These are phyloP conservation scores for Umimayanthus chanpuru DNA, from an alignment of 92 coral and sea anemone genomes.

Conservation along the genomic window DNA sequence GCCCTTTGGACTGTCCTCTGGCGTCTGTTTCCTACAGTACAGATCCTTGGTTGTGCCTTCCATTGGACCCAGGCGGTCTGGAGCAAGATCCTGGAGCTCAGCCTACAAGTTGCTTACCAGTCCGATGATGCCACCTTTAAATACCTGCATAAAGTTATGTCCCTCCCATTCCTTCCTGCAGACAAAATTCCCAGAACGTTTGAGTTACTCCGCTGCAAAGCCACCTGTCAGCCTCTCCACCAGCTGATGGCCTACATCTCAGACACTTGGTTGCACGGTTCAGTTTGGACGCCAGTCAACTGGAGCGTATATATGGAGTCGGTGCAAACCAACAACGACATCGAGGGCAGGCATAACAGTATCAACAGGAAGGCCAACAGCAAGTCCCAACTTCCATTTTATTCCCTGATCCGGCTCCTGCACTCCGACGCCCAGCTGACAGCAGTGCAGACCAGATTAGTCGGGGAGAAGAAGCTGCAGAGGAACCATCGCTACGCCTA, in stretches of 20 bases:
- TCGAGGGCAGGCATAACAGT: no score
- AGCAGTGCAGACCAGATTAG: no score
- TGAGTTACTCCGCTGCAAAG: not conserved
- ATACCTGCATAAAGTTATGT: not conserved
- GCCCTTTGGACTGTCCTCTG: not conserved
- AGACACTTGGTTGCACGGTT: constrained; percentile 7
- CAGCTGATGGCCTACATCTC: not conserved
- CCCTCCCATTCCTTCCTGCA: not conserved
- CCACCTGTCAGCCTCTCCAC: not conserved
- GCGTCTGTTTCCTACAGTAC: not conserved
- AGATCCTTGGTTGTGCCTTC: not conserved
- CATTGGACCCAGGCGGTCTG: constrained; percentile 3
- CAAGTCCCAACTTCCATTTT: no score
- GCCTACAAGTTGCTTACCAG: not conserved
- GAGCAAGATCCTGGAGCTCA: constrained; percentile 1
- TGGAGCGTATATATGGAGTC: constrained; percentile 19
- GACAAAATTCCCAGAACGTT: not conserved
- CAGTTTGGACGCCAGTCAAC: constrained; percentile 7
- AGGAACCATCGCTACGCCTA: not conserved
- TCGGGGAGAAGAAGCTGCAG: not conserved
- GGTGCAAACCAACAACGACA: no score
- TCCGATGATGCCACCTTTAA: not conserved
- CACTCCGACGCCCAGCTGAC: no score
- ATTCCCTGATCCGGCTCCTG: no score
- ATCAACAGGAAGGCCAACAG: no score